Evolutionary conservation across 1,140 invertebrate genomes (phyloP).

Genomic region (Zaprionus kolodkinae): DNA sequence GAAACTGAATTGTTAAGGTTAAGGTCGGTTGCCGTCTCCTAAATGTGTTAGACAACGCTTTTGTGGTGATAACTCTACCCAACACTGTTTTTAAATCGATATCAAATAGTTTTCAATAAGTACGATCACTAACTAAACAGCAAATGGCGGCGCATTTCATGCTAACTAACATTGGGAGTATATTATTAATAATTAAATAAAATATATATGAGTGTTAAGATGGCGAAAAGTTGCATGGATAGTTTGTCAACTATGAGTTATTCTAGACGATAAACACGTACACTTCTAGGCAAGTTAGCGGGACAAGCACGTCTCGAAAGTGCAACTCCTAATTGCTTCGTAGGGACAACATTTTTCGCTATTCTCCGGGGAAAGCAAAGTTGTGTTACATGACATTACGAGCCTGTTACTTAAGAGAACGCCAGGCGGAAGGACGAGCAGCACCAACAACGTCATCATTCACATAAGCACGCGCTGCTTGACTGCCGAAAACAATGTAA

Average conservation of each 20-base stretch:
- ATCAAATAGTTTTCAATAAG: too few relatives aligned
- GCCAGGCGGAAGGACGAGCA: not conserved
- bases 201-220: too few relatives aligned
- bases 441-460: constrained; percentile 45
- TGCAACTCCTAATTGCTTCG: constrained; percentile 65
- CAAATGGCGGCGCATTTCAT: too few relatives aligned
- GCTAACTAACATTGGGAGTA: too few relatives aligned
- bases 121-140: too few relatives aligned
- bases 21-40: not conserved
- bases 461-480: constrained; percentile 61
- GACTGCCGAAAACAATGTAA: constrained; percentile 70
- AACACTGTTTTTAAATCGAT: too few relatives aligned
- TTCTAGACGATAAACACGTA: not conserved
- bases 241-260: not conserved
- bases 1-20: not conserved
- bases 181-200: too few relatives aligned
- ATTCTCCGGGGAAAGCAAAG: constrained; percentile 44
- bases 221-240: not conserved
- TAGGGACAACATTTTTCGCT: constrained; percentile 35
- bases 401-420: constrained; percentile 32
- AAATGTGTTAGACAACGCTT: too few relatives aligned
- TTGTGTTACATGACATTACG: constrained; percentile 30
- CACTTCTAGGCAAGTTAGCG: not conserved
- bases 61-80: too few relatives aligned
- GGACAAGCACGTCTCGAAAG: constrained; percentile 42